Conservation (phyloP, 2,113 vertebrate genomes). For the Osmerus mordax region DNA sequence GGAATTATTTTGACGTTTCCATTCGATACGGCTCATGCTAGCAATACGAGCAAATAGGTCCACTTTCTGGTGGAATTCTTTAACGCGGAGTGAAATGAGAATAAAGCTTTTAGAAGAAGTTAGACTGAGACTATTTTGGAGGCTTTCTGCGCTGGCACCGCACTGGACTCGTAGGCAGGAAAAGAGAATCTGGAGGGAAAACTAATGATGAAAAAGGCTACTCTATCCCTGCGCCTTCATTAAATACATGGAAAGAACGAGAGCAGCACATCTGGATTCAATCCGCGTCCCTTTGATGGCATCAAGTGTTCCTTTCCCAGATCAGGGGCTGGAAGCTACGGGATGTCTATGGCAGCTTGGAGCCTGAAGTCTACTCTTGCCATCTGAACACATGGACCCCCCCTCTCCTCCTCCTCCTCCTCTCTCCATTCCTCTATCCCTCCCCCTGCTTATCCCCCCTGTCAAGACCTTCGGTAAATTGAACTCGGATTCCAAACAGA, state of each 20-base stretch:
- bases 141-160: constrained; percentile 56
- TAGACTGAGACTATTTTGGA: constrained; percentile 39
- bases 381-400: constrained; percentile 64
- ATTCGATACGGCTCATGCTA: constrained; percentile 25
- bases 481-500: constrained; percentile 29
- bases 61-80: constrained; percentile 40
- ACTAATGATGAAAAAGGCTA: constrained; percentile 91
- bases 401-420: constrained; percentile 16
- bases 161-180: constrained; percentile 61
- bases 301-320: constrained; percentile 97
- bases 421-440: constrained; percentile 29
- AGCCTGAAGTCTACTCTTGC: constrained; percentile 73
- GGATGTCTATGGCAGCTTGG: constrained; percentile 82
- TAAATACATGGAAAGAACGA: constrained; percentile 94
- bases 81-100: constrained; percentile 26
- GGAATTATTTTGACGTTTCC: constrained; percentile 52
- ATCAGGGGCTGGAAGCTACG: constrained; percentile 87
- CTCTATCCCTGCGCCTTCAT: constrained; percentile 90
- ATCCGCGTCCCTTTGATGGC: constrained; percentile 96
- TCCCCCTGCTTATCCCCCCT: constrained; percentile 44
- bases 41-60: constrained; percentile 33
- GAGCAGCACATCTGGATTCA: constrained; percentile 95
- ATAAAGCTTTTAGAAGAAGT: constrained; percentile 41
- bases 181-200: constrained; percentile 72
- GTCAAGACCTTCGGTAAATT: constrained; percentile 30